A percentile compares a stretch with the other conserved stretches of the same genome.
Evolutionary conservation across 2,888 invertebrate genomes (phyloP).

Genomic region (Drosophila differens): DNA sequence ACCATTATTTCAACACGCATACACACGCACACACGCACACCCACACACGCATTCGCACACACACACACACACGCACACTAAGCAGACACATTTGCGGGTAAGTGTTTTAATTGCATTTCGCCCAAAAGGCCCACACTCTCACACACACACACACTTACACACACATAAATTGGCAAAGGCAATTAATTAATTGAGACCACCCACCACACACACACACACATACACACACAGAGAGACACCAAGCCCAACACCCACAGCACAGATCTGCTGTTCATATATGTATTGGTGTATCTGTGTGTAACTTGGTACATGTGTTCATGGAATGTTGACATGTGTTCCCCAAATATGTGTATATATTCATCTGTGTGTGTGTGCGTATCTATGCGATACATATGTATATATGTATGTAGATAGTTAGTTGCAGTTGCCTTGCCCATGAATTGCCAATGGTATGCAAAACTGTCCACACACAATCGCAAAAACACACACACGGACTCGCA

Average conservation of each 20-base stretch:
- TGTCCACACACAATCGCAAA: slow-evolving; percentile 26
- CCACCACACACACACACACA: slow-evolving; percentile 46
- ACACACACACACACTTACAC: slow-evolving; percentile 8
- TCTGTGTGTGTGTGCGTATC: slow-evolving; percentile 20
- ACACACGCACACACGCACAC: slow-evolving; percentile 32
- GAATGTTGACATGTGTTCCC: slow-evolving; percentile 81
- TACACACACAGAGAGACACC: slow-evolving; percentile 29
- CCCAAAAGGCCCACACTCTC: slow-evolving; percentile 60
- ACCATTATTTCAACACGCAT: slow-evolving; percentile 56
- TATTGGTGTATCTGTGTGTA: slow-evolving; percentile 32
- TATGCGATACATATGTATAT: neutral
- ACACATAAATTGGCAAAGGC: slow-evolving; percentile 59
- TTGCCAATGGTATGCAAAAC: slow-evolving; percentile 68
- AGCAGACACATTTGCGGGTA: slow-evolving; percentile 63
- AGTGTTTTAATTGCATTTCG: slow-evolving; percentile 79
- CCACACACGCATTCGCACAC: neutral
- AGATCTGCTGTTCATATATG: slow-evolving; percentile 49
- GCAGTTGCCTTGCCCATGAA: slow-evolving; percentile 64
- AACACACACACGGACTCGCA: neutral
- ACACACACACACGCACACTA: slow-evolving; percentile 14
- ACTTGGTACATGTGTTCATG: slow-evolving; percentile 76
- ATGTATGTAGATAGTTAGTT: slow-evolving; percentile 43
- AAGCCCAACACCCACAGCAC: slow-evolving; percentile 40
- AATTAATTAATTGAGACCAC: slow-evolving; percentile 78
- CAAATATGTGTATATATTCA: slow-evolving; percentile 70